A percentile compares a stretch with the other conserved stretches of the same genome.
phyloP scores from a whole-genome alignment of 2,888 invertebrate species.

The Galeopsomyia nigrocyanea region DNA sequence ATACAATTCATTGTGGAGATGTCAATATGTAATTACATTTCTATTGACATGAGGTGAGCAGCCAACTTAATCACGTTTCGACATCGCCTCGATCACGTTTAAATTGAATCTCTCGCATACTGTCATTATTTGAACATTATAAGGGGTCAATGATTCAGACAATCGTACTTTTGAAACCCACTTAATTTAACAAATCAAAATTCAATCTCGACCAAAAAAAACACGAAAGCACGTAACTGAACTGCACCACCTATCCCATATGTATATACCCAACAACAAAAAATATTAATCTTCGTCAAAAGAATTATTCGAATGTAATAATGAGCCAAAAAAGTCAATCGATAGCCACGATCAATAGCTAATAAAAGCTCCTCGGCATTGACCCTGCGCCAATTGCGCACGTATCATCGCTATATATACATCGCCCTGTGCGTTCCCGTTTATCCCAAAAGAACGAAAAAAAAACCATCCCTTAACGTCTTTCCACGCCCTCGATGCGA shows the following conservation, averaged over 20 bases:
- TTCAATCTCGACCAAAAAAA: too few species aligned
- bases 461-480: background rate
- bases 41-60: constrained; percentile 15
- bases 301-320: background rate
- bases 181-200: too few species aligned
- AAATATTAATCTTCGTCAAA: too few species aligned
- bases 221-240: too few species aligned
- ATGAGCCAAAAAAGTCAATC: background rate
- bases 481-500: background rate
- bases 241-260: too few species aligned
- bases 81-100: background rate
- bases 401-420: background rate
- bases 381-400: constrained; percentile 37
- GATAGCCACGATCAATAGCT: constrained; percentile 1
- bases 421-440: background rate
- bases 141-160: background rate
- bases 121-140: background rate
- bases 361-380: constrained; percentile 28
- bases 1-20: too few species aligned
- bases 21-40: background rate
- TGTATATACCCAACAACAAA: too few species aligned
- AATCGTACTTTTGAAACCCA: background rate
- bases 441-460: background rate
- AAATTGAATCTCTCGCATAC: too few species aligned
- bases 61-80: constrained; percentile 19